Base-by-base conservation (phyloP, 2,113 vertebrate species). In the Drymodes brunneopygia region DNA sequence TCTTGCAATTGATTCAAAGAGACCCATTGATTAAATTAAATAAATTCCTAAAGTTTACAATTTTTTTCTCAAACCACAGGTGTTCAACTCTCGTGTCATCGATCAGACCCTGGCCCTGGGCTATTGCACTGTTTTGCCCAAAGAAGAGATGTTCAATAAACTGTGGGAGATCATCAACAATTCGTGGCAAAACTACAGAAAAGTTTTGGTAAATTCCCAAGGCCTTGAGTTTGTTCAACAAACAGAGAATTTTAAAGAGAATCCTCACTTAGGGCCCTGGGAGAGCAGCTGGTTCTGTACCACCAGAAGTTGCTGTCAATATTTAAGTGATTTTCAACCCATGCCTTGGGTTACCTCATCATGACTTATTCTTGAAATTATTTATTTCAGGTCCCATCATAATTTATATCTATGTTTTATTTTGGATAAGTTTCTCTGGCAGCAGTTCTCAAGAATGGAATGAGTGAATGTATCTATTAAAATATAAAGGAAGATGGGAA, bases 111-210 rank as follows among this genome's bases (percentile, higher is more conserved):
- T 99, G 95, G 99, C 99, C 5, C 78, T 99, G 72, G 99, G 98
- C 15, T 99, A 99, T 48, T 99, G 99, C 90, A 99, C 98, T 3
- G 83, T 99, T 57, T 95, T 99, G 74, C 98, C 98, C 42, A 98
- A 98, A 95, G 94, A 98, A 51, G 97, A 98, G 4, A 98, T 98
- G 83, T 98, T 99, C 94, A 98, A 98, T 92, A 98, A 98, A 65
- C 98, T 99, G n/a, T 99, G 99, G 99, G 98, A 99, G 81, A 97
- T 99, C 79, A 98, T 99, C 62, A 98, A 98, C 95, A 98, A 98
- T 65, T 98, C 98, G 0, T 99, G 99, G 98, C 99, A 99, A 93
- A 99, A 99, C 88, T 99, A 99, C 84, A 98, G 98, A 92, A 99
- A 99, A 97, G 97, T 99, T 78, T 79, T 98, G 99, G 99, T 99